Evolutionary conservation across 2,113 vertebrate genomes (phyloP).

Genomic region (Paedocypris sp.): DNA sequence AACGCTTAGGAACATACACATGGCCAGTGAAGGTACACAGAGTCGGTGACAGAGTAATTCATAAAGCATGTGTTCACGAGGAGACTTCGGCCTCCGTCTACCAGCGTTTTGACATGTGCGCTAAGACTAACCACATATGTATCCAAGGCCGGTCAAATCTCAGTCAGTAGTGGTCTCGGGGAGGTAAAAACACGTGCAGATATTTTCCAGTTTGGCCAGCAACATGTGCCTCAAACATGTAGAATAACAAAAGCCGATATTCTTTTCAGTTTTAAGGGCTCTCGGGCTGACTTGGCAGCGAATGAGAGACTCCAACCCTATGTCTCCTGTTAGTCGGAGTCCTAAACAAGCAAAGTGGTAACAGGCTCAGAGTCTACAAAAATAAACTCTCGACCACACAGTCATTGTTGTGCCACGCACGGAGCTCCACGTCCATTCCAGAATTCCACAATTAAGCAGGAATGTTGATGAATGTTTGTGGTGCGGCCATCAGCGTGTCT

Average conservation of each 20-base stretch:
- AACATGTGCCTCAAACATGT: conserved; percentile 1
- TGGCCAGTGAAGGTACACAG: not conserved
- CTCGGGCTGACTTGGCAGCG: too few species aligned
- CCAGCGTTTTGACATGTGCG: not conserved
- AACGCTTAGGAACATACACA: not conserved
- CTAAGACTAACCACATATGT: not conserved
- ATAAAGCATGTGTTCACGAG: not conserved
- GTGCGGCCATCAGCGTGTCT: conserved; percentile 42
- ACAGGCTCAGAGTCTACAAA: conserved; percentile 51
- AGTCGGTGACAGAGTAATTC: not conserved
- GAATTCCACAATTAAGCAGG: conserved; percentile 62
- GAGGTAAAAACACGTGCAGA: not conserved
- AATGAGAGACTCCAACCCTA: conserved; percentile 34
- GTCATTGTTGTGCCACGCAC: conserved; percentile 48
- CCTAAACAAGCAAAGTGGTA: conserved; percentile 53
- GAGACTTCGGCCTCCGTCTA: not conserved
- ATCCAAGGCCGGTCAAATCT: not conserved
- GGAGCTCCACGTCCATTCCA: conserved; percentile 47
- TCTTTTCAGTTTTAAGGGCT: conserved; percentile 24
- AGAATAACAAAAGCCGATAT: not conserved
- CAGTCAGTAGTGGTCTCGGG: not conserved
- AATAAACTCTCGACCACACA: conserved; percentile 55
- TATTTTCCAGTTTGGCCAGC: too few species aligned
- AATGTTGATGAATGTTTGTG: conserved; percentile 57
- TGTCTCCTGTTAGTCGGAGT: conserved; percentile 43